Percentiles rank a stretch among this genome's conserved stretches.
These are phyloP conservation scores for Pseudomugil tenellus DNA, from an alignment of 2,797 vertebrate genomes.

Conservation along the genomic window DNA sequence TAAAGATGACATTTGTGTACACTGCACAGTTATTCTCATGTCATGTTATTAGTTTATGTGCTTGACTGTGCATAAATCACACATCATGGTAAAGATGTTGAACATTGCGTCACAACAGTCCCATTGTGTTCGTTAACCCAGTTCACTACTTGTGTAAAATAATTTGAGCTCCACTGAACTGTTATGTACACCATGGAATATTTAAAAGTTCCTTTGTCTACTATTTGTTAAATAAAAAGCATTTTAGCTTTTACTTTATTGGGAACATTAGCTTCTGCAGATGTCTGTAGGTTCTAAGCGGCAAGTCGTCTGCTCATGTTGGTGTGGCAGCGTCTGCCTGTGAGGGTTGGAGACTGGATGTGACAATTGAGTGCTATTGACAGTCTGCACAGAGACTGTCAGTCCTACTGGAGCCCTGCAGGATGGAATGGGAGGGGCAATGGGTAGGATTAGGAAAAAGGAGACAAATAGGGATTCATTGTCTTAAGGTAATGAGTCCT, in stretches of 20 bases:
- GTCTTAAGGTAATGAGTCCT: conserved; percentile 67
- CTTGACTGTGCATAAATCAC: conserved; percentile 34
- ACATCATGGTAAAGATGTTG: conserved; percentile 17
- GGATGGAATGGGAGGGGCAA: conserved; percentile 23
- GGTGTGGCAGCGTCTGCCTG: conserved; percentile 72
- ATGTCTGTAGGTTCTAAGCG: conserved; percentile 37
- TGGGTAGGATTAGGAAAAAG: conserved; percentile 19
- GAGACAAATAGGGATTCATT: conserved; percentile 46
- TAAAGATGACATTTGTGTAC: conserved; percentile 38
- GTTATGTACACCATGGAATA: background rate
- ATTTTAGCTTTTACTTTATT: background rate
- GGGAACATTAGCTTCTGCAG: conserved; percentile 7
- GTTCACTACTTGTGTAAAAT: background rate
- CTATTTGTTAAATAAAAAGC: background rate
- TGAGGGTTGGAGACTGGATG: conserved; percentile 72
- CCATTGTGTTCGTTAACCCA: background rate
- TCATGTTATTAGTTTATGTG: conserved; percentile 29
- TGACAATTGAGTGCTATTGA: conserved; percentile 81
- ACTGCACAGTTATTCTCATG: conserved; percentile 19
- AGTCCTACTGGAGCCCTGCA: conserved; percentile 77
- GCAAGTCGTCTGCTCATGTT: conserved; percentile 57
- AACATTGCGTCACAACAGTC: conserved; percentile 22
- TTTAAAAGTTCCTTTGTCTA: background rate
- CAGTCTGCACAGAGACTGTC: conserved; percentile 69
- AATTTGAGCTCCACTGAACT: conserved; percentile 7